Conservation (phyloP, 2,888 invertebrate species). For the Andrena flavipes region DNA sequence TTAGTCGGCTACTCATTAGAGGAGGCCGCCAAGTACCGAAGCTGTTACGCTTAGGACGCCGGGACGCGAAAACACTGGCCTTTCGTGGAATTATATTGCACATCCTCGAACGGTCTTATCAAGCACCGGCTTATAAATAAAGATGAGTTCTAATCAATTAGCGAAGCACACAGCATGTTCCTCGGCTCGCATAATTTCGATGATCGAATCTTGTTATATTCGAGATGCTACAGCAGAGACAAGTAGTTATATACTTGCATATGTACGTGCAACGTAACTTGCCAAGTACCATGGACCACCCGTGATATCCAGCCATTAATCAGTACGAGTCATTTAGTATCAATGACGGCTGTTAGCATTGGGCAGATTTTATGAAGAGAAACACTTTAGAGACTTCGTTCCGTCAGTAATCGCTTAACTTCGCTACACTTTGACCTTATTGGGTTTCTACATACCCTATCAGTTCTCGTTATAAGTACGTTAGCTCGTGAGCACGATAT, state of each 20-base stretch:
- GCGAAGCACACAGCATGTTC: not conserved
- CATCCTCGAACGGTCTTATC: conserved; percentile 45
- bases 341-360: conserved; percentile 32
- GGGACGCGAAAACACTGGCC: conserved; percentile 11
- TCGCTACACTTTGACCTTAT: not conserved
- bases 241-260: not conserved
- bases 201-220: conserved; percentile 22
- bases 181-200: conserved; percentile 30
- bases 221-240: conserved; percentile 7
- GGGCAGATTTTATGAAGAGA: conserved; percentile 19
- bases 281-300: conserved; percentile 39
- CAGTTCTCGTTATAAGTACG: too few species aligned
- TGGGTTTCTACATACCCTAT: too few species aligned
- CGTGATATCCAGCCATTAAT: conserved; percentile 54
- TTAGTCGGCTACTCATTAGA: conserved; percentile 74
- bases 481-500: too few species aligned
- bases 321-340: conserved; percentile 45
- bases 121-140: conserved; percentile 50
- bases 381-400: conserved; percentile 14
- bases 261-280: not conserved
- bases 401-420: not conserved
- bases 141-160: conserved; percentile 64
- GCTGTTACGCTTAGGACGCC: conserved; percentile 22
- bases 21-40: conserved; percentile 36
- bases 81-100: conserved; percentile 23